These are phyloP conservation scores for Microtus ochrogaster DNA, from an alignment of 2,113 vertebrate genomes.

Conservation along the genomic window DNA sequence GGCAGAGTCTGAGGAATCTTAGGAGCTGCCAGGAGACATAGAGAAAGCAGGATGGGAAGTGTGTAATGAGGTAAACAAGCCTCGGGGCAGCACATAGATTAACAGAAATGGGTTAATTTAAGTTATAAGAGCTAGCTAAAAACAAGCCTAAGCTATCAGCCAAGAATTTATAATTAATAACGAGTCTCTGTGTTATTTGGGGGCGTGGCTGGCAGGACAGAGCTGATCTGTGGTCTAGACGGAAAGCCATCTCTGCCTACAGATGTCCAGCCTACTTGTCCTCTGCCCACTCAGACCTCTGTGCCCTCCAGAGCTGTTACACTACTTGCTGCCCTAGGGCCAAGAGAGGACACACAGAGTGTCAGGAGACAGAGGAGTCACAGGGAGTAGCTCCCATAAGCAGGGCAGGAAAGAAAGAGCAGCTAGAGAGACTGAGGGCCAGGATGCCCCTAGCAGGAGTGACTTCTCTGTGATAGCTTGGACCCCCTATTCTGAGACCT, in stretches of 20 bases:
- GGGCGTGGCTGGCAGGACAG: neutral
- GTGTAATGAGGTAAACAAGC: neutral
- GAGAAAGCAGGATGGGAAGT: neutral
- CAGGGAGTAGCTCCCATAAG: neutral
- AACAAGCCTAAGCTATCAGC: neutral
- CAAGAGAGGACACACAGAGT: neutral
- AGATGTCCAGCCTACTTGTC: neutral
- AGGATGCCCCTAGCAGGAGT: neutral
- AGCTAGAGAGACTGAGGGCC: neutral
- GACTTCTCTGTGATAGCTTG: neutral
- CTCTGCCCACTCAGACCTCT: neutral
- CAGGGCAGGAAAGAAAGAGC: too few species aligned
- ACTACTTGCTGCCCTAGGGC: neutral
- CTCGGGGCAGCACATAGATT: neutral
- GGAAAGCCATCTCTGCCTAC: neutral
- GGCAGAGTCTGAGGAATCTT: neutral
- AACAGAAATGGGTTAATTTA: neutral
- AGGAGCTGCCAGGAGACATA: neutral
- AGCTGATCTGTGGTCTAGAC: neutral
- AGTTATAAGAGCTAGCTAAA: neutral
- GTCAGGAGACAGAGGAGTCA: neutral
- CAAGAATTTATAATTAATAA: neutral
- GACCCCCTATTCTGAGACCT: neutral
- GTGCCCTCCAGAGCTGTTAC: neutral
- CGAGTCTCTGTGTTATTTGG: neutral